Evolutionary conservation across 2,113 vertebrate species (phyloP).

Genomic region (Hippocampus barbouri): DNA sequence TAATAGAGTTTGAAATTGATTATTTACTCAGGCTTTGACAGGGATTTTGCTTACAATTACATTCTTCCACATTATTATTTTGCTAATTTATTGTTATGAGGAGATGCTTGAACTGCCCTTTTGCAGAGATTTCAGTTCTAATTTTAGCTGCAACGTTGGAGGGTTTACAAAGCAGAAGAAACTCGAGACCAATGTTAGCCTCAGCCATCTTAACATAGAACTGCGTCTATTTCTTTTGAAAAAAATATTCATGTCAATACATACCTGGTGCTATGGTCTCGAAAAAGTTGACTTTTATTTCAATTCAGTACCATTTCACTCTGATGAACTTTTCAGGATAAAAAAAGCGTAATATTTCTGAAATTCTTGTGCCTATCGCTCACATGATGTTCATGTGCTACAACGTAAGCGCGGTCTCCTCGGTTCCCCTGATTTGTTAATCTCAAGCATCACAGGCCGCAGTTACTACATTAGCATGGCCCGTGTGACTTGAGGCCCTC

Average conservation of each 20-base stretch:
- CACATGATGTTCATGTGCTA: constrained; percentile 10
- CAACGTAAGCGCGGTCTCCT: constrained; percentile 7
- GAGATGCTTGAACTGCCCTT: constrained; percentile 38
- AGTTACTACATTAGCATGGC: constrained; percentile 1
- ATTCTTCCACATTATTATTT: background rate
- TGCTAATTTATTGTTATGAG: background rate
- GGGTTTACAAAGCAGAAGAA: constrained; percentile 41
- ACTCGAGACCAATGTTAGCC: constrained; percentile 44
- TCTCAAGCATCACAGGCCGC: constrained; percentile 8
- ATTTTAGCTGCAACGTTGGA: constrained; percentile 53
- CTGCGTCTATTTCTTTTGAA: background rate
- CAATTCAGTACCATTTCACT: background rate
- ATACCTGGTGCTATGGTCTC: background rate
- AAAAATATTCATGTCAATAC: background rate
- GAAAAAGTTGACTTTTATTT: background rate
- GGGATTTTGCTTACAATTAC: background rate
- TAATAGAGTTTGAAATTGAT: background rate
- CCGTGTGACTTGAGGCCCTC: background rate
- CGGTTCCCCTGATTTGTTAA: constrained; percentile 42
- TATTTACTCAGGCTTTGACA: background rate
- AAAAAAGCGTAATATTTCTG: background rate
- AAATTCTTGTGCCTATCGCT: constrained; percentile 3
- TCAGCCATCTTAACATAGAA: background rate
- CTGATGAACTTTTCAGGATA: background rate
- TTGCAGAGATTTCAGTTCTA: constrained; percentile 51